Base-by-base conservation (phyloP, 2,888 invertebrate species). In the Malthinus seriepunctatus region DNA sequence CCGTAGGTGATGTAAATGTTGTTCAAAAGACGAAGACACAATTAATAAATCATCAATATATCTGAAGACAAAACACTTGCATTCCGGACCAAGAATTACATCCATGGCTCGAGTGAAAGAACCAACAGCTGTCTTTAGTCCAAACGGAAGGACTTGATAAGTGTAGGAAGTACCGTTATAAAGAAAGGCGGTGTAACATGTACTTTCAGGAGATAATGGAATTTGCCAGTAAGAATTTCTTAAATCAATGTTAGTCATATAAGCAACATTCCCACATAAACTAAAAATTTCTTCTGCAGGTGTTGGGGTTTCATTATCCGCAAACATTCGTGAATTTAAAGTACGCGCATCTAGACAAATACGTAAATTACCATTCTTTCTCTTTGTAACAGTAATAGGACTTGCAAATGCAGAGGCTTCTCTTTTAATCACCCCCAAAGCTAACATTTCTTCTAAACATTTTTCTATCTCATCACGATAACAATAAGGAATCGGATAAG, bases 361-460 rank as follows among this genome's bases (percentile, higher is more conserved):
- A 8, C 14, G 12, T 3, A 50, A 35, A 4, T 9, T 3, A 1
- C 50, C 50, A 35, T 50, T 37, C 23, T 50, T 50, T 37, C 37
- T 48, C 12, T 51, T 51, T 11, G 32, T 34, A 53, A 23, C 48
- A 3, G 57, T 56, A 32, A 64, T 52, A 1, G 64, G 65, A 34
- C 56, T 63, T 6, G 59, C 51, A 60, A 66, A 73, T 1, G 68
- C 63, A 10, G 71, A 72, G 2, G 56, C 45, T 5, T 69, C 68
- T 39, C 71, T 32, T 54, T 69, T 66, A n/a, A 74, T 73, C 0
- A 76, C 67, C 1, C 69, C 73, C 11, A 50, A 11, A 2, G 62
- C 39, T 3, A 74, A 23, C 70, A 74, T 70, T 46, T 66, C 62
- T 6, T 63, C 14, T n/a, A 74, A 61, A 52, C 67, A 66, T 2